These are phyloP conservation scores for Halocynthia roretzi DNA, from an alignment of 23 tunicate species.

Conservation along the genomic window DNA sequence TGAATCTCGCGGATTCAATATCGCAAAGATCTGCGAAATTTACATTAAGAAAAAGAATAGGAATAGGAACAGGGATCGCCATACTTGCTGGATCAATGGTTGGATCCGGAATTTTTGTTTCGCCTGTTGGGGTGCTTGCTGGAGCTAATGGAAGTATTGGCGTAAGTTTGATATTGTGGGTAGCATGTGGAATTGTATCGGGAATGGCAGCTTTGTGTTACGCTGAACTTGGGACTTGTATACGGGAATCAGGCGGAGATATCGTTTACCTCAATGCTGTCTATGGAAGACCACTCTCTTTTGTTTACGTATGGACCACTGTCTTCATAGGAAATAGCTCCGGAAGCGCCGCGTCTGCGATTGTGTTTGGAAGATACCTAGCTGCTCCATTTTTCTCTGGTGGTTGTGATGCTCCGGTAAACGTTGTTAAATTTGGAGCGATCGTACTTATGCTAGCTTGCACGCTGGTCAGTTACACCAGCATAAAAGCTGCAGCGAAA, in stretches of 20 bases:
- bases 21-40: too few species aligned
- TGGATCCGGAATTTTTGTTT: constrained; percentile 48
- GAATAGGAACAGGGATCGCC: constrained; percentile 11
- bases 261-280: constrained; percentile 36
- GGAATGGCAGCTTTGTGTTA: constrained; percentile 40
- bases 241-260: constrained; percentile 42
- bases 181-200: constrained; percentile 33
- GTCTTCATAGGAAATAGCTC: background rate
- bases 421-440: constrained; percentile 30
- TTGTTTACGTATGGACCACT: constrained; percentile 8
- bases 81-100: constrained; percentile 29
- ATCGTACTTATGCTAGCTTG: constrained; percentile 1
- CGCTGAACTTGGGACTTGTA: constrained; percentile 45
- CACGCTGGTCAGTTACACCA: constrained; percentile 29
- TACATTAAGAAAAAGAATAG: constrained; percentile 8
- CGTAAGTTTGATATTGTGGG: constrained; percentile 46
- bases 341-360: constrained; percentile 9
- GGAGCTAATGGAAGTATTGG: constrained; percentile 55
- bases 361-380: constrained; percentile 43
- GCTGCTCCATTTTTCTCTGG: constrained; percentile 30
- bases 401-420: constrained; percentile 32
- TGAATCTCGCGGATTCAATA: too few species aligned
- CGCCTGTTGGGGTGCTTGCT: constrained; percentile 49
- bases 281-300: constrained; percentile 44
- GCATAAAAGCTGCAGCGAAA: constrained; percentile 31